phyloP scores from a whole-genome alignment of 2,113 vertebrate species.

The Ceyx cyanopectus region DNA sequence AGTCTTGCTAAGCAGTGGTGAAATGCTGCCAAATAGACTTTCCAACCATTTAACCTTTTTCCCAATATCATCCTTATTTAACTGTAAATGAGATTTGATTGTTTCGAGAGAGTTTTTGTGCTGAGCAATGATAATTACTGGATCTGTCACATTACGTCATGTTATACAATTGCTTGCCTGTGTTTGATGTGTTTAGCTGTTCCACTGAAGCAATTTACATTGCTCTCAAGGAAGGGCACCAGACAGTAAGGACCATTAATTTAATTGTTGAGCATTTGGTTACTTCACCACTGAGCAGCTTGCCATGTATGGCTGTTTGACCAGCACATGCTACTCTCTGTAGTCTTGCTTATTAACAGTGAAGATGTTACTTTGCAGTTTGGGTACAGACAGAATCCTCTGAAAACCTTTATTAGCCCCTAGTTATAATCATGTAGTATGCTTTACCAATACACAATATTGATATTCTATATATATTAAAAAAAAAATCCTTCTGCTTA shows the following conservation, averaged over 20 bases:
- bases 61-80: neutral
- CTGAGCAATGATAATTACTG: neutral
- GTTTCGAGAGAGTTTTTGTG: neutral
- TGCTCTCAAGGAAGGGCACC: neutral
- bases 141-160: neutral
- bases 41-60: neutral
- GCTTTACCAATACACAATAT: neutral
- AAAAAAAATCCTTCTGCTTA: neutral
- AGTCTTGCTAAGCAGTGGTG: too few species aligned
- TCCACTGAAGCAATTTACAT: neutral
- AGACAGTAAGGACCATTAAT: neutral
- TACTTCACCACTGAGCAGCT: neutral
- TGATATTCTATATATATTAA: neutral
- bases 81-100: neutral
- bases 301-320: neutral
- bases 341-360: neutral
- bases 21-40: neutral
- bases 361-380: neutral
- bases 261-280: neutral
- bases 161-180: neutral
- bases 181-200: neutral
- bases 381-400: neutral
- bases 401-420: fast-evolving
- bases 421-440: neutral
- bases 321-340: neutral